Evolutionary conservation across 2,797 vertebrate species (phyloP).

Genomic region (Bovichtus variegatus): DNA sequence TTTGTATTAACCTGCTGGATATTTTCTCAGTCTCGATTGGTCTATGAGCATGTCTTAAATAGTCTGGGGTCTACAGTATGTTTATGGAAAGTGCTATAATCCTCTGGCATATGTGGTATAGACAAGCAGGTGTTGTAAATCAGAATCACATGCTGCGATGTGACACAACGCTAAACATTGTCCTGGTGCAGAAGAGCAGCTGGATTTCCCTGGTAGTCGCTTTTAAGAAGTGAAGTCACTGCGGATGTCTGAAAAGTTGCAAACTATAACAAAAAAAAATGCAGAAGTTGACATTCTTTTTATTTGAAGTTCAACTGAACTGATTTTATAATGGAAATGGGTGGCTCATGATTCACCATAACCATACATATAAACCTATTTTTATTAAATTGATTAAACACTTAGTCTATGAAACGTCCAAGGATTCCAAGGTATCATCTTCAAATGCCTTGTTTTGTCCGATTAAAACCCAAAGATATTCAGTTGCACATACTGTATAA

Average conservation of each 20-base stretch:
- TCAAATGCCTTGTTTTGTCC: neutral
- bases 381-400: neutral
- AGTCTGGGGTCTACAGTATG: neutral
- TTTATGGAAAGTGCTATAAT: constrained; percentile 20
- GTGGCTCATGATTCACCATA: neutral
- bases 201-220: neutral
- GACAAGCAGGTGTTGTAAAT: constrained; percentile 42
- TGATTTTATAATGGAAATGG: neutral
- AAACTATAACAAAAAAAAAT: neutral
- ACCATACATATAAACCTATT: neutral
- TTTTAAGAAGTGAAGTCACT: neutral
- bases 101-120: constrained; percentile 33
- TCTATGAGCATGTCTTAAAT: neutral
- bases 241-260: neutral
- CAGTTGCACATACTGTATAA: neutral
- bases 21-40: no score
- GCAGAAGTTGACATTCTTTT: neutral
- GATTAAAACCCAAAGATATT: neutral
- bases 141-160: constrained; percentile 29
- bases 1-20: no score
- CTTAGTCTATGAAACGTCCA: neutral
- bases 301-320: neutral
- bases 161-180: neutral
- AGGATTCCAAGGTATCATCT: neutral
- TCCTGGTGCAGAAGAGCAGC: neutral